These are phyloP conservation scores for Magallana nippona DNA, from an alignment of 2,888 invertebrate species.

Conservation along the genomic window DNA sequence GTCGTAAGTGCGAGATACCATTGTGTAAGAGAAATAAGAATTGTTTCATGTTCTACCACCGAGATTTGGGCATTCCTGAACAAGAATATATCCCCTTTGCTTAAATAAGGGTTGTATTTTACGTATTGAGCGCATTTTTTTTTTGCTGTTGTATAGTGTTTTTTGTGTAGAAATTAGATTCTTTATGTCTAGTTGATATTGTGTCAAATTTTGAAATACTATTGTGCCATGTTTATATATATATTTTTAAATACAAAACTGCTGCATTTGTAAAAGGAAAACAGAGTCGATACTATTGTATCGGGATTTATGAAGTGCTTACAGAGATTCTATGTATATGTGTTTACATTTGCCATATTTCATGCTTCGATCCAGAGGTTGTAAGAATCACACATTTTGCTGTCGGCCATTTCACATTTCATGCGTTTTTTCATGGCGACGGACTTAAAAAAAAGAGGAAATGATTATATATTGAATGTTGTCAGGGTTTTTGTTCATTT, in stretches of 20 bases:
- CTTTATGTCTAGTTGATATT: not conserved
- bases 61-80: conserved; percentile 29
- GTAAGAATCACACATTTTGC: not conserved
- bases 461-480: conserved; percentile 13
- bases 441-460: not conserved
- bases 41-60: conserved; percentile 42
- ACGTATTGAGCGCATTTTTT: not conserved
- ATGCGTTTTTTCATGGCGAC: not conserved
- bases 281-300: conserved; percentile 14
- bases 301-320: conserved; percentile 11
- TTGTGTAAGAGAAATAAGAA: conserved; percentile 41
- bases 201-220: conserved; percentile 24
- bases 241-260: not conserved
- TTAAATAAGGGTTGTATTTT: not conserved
- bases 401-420: not conserved
- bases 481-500: not conserved
- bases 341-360: conserved; percentile 8
- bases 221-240: conserved; percentile 5
- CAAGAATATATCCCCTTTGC: conserved; percentile 28
- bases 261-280: conserved; percentile 27
- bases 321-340: conserved; percentile 12
- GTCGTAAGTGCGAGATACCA: conserved; percentile 39
- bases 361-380: conserved; percentile 16
- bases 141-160: conserved; percentile 14
- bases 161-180: conserved; percentile 2